These are phyloP conservation scores for Catocala fraxini DNA, from an alignment of 2,888 invertebrate species.

Conservation along the genomic window DNA sequence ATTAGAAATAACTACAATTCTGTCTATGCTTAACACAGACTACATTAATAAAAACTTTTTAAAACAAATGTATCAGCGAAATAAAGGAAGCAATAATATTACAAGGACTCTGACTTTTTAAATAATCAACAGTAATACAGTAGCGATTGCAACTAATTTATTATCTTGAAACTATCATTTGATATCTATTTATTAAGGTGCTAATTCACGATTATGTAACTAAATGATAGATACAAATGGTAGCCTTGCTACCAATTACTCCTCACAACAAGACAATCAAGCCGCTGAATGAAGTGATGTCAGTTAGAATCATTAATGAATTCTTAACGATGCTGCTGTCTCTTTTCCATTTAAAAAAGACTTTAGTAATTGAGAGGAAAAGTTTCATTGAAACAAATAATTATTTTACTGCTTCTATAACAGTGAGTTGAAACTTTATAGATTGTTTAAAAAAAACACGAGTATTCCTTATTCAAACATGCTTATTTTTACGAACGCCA, in stretches of 20 bases:
- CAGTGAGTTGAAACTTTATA: too few species aligned
- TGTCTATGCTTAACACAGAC: neutral
- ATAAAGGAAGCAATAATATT: too few species aligned
- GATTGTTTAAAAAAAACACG: too few species aligned
- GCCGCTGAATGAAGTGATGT: constrained; percentile 51
- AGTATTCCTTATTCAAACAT: too few species aligned
- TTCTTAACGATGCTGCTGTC: constrained; percentile 47
- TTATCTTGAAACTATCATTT: neutral
- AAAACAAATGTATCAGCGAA: too few species aligned
- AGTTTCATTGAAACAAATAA: constrained; percentile 22
- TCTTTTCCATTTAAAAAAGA: constrained; percentile 50
- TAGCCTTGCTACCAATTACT: constrained; percentile 52
- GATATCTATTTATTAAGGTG: neutral
- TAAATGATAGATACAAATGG: constrained; percentile 47
- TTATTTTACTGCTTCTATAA: constrained; percentile 15
- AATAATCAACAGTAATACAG: too few species aligned
- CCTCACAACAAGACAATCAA: constrained; percentile 51
- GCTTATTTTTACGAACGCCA: too few species aligned
- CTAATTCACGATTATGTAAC: constrained; percentile 32
- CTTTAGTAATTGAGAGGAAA: constrained; percentile 32
- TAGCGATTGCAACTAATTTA: too few species aligned
- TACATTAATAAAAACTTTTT: too few species aligned
- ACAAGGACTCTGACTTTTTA: too few species aligned
- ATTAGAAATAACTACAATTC: neutral
- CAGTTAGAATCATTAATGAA: constrained; percentile 56